Conservation (phyloP, 1,140 invertebrate genomes). For the Gerris buenoi region DNA sequence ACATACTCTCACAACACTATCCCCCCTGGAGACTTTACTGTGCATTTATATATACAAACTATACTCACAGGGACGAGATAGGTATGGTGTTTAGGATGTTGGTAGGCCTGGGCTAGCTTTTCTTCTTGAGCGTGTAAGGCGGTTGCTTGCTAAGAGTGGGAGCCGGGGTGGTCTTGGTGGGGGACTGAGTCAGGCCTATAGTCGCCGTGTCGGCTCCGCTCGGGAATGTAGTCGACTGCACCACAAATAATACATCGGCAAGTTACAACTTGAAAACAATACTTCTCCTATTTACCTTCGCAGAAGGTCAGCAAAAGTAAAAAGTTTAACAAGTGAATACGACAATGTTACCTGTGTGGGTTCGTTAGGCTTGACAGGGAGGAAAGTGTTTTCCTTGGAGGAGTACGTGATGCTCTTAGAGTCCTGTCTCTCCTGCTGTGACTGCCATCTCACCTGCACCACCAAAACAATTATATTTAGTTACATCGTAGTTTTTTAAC, state of each 20-base stretch:
- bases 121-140: background rate
- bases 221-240: background rate
- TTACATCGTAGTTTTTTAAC: background rate
- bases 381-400: constrained; percentile 5
- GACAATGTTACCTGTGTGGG: background rate
- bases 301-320: too few species aligned
- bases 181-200: background rate
- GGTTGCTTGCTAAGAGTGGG: background rate
- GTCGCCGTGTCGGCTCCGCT: background rate
- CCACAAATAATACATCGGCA: background rate
- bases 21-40: too few species aligned
- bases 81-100: background rate
- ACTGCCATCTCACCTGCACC: constrained; percentile 49
- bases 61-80: background rate
- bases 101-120: background rate
- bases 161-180: background rate
- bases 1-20: background rate
- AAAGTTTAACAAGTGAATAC: too few species aligned
- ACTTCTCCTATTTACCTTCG: background rate
- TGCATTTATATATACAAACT: too few species aligned
- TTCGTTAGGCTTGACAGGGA: background rate
- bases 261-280: background rate
- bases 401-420: constrained; percentile 17
- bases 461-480: constrained; percentile 12
- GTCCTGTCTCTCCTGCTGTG: constrained; percentile 46